phyloP scores from a whole-genome alignment of 2,888 invertebrate species.

The Imbricaverruca yamaguchii region DNA sequence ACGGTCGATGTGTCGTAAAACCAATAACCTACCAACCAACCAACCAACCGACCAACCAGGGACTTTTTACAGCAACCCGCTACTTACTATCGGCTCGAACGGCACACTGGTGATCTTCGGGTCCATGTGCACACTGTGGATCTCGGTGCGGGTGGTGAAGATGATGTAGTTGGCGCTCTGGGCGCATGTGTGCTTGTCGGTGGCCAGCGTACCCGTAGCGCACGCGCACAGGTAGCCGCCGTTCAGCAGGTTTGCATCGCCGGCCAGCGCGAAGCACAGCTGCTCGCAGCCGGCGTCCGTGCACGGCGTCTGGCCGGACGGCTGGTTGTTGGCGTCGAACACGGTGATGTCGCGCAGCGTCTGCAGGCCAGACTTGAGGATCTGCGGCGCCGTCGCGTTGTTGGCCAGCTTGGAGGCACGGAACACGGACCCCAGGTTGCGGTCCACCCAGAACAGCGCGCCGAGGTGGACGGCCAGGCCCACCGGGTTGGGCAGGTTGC shows the following conservation, averaged over 20 bases:
- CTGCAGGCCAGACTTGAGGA: constrained; percentile 71
- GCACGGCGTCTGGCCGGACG: constrained; percentile 52
- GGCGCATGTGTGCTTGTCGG: constrained; percentile 60
- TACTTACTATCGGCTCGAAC: constrained; percentile 60
- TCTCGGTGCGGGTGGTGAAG: constrained; percentile 88
- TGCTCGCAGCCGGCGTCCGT: constrained; percentile 66
- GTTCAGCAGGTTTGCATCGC: constrained; percentile 32
- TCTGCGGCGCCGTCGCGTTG: constrained; percentile 59
- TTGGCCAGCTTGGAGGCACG: constrained; percentile 62
- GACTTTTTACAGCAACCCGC: too few relatives aligned
- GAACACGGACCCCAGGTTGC: constrained; percentile 76
- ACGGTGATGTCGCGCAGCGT: constrained; percentile 84
- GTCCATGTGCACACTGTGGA: constrained; percentile 81
- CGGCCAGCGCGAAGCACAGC: constrained; percentile 87
- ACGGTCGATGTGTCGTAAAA: too few relatives aligned
- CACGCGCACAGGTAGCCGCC: constrained; percentile 71
- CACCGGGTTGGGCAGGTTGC: constrained; percentile 86
- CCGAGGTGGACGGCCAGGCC: constrained; percentile 78
- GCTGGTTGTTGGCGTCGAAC: constrained; percentile 82
- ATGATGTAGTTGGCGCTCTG: constrained; percentile 81
- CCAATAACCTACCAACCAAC: too few relatives aligned
- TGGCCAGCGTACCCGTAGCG: constrained; percentile 68
- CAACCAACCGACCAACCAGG: too few relatives aligned
- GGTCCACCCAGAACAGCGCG: constrained; percentile 89
- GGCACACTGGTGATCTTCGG: constrained; percentile 72